Conservation (phyloP, 1,140 invertebrate genomes). For the Drosophila equinoxialis region DNA sequence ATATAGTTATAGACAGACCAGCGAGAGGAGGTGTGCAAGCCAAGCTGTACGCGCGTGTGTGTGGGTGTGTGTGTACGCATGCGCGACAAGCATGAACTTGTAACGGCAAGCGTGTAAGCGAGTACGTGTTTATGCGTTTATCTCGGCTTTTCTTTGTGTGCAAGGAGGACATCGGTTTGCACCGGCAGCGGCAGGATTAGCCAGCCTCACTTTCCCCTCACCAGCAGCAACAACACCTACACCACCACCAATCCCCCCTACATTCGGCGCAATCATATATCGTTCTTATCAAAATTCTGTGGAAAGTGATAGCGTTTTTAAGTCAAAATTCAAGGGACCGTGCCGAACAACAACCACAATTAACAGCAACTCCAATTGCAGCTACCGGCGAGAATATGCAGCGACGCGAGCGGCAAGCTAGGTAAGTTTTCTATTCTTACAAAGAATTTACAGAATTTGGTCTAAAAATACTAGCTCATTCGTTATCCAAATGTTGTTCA, state of each 20-base stretch:
- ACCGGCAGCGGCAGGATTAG: slow-evolving; percentile 6
- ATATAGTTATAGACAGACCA: background rate
- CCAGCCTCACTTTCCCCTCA: slow-evolving; percentile 27
- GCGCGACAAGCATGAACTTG: slow-evolving; percentile 60
- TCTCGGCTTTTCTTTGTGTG: slow-evolving; percentile 20
- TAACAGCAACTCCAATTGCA: slow-evolving; percentile 11
- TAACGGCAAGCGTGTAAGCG: slow-evolving; percentile 51
- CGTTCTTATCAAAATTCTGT: slow-evolving; percentile 62
- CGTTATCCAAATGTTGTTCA: too few relatives aligned
- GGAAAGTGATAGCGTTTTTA: slow-evolving; percentile 56
- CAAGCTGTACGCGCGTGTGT: background rate
- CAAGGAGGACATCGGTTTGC: background rate
- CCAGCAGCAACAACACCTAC: too few relatives aligned
- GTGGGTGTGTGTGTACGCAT: slow-evolving; percentile 61
- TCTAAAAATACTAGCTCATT: too few relatives aligned
- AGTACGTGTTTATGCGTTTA: slow-evolving; percentile 30
- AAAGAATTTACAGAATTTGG: too few relatives aligned
- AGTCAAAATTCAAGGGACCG: slow-evolving; percentile 61
- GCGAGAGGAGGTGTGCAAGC: background rate
- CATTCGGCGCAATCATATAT: slow-evolving; percentile 27
- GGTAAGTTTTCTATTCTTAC: slow-evolving; percentile 48
- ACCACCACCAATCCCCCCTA: background rate
- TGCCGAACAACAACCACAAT: slow-evolving; percentile 30
- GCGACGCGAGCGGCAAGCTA: slow-evolving; percentile 72
- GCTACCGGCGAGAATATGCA: slow-evolving; percentile 48